These are phyloP conservation scores for Caenorhabditis inopinata DNA, from an alignment of 1,140 invertebrate genomes.

Conservation along the genomic window DNA sequence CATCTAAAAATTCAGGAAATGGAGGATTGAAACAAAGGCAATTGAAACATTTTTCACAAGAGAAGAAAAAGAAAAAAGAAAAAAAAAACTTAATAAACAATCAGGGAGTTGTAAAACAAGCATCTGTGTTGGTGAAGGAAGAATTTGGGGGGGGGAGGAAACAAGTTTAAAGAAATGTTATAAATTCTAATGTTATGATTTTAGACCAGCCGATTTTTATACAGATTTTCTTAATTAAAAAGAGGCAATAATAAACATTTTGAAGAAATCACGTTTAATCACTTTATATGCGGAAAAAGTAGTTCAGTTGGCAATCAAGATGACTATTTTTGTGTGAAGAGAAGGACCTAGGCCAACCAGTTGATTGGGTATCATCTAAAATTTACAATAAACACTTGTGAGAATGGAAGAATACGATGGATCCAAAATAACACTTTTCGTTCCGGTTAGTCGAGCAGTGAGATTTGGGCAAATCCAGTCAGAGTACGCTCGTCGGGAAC, in stretches of 20 bases:
- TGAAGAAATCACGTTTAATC: not conserved
- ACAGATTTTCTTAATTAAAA: not conserved
- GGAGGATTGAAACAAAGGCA: no score
- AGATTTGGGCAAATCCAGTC: slow-evolving; percentile 93
- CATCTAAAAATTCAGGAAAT: slow-evolving; percentile 8
- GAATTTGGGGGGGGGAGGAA: no score
- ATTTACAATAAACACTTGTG: not conserved
- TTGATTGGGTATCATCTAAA: not conserved
- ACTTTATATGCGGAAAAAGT: not conserved
- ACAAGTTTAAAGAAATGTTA: no score
- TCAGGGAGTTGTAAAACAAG: not conserved
- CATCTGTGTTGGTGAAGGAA: no score
- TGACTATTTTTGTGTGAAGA: not conserved
- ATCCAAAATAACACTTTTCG: not conserved
- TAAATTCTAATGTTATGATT: no score
- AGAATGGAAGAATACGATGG: not conserved
- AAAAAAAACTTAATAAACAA: not conserved
- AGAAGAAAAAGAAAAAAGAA: not conserved
- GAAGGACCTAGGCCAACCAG: not conserved
- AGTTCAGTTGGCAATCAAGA: not conserved
- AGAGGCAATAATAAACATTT: not conserved
- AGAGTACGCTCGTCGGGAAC: slow-evolving; percentile 86
- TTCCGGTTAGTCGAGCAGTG: slow-evolving; percentile 67
- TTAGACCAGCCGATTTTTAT: not conserved
- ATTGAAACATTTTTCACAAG: not conserved